phyloP scores from a whole-genome alignment of 2,113 vertebrate species.

The Sardina pilchardus region DNA sequence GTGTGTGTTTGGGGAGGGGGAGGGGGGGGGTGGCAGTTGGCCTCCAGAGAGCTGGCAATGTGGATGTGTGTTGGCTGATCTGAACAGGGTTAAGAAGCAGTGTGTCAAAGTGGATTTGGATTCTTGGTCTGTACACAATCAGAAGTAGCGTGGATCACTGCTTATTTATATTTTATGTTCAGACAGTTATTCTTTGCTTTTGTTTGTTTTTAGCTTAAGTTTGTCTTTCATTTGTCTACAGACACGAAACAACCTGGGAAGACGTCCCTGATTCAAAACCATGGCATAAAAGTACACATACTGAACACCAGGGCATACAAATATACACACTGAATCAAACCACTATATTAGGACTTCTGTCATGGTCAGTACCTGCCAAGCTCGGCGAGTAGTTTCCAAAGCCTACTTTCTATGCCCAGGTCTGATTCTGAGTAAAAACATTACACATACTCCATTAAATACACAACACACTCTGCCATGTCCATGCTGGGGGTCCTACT shows the following conservation, averaged over 20 bases:
- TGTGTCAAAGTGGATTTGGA: constrained; percentile 12
- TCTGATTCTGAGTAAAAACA: background rate
- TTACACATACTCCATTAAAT: background rate
- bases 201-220: background rate
- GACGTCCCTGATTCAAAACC: background rate
- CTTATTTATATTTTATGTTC: background rate
- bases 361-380: background rate
- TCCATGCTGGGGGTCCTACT: background rate
- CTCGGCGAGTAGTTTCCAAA: background rate
- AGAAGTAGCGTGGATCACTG: background rate
- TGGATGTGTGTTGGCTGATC: background rate
- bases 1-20: too few species aligned
- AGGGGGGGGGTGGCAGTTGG: too few species aligned
- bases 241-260: background rate
- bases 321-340: background rate
- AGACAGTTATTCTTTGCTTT: background rate
- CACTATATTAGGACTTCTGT: background rate
- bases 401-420: background rate
- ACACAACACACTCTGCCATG: background rate
- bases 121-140: background rate
- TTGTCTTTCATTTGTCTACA: background rate
- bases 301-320: background rate
- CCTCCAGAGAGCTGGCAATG: background rate
- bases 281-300: background rate
- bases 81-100: background rate